Evolutionary conservation across 2,113 vertebrate genomes (phyloP).

Genomic region (Orientallactaga bullata): DNA sequence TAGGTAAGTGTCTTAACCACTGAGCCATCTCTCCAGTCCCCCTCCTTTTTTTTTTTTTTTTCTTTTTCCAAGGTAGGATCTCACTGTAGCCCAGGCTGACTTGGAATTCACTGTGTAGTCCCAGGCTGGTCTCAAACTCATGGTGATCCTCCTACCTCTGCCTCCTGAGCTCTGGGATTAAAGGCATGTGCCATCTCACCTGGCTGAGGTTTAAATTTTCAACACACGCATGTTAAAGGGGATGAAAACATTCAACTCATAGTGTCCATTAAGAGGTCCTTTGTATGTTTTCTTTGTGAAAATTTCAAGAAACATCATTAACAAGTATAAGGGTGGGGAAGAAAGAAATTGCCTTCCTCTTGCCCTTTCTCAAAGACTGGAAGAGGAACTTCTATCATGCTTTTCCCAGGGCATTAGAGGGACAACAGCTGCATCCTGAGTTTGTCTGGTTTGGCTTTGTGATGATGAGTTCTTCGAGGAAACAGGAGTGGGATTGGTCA

Average conservation of each 20-base stretch:
- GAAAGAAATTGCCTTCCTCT: not conserved
- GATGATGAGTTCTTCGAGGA: not conserved
- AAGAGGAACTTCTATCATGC: not conserved
- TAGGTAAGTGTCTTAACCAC: too few relatives aligned
- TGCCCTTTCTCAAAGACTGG: constrained; percentile 21
- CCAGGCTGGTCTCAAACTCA: too few relatives aligned
- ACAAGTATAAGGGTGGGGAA: not conserved
- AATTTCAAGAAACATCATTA: constrained; percentile 13
- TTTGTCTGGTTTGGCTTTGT: not conserved
- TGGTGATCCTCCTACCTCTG: too few relatives aligned
- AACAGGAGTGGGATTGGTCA: not conserved
- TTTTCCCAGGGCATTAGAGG: not conserved
- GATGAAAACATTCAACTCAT: not conserved
- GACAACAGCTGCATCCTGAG: not conserved
- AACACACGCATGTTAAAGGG: not conserved
- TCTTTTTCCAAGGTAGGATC: too few relatives aligned
- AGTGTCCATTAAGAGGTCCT: not conserved
- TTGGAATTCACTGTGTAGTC: too few relatives aligned
- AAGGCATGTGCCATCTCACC: too few relatives aligned
- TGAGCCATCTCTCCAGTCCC: too few relatives aligned
- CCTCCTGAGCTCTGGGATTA: too few relatives aligned
- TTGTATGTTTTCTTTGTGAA: constrained; percentile 14
- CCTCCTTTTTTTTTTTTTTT: too few relatives aligned
- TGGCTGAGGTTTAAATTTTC: not conserved
- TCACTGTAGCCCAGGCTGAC: too few relatives aligned